Base-by-base conservation (phyloP, 2,888 invertebrate species). In the Ophioninae sp. region DNA sequence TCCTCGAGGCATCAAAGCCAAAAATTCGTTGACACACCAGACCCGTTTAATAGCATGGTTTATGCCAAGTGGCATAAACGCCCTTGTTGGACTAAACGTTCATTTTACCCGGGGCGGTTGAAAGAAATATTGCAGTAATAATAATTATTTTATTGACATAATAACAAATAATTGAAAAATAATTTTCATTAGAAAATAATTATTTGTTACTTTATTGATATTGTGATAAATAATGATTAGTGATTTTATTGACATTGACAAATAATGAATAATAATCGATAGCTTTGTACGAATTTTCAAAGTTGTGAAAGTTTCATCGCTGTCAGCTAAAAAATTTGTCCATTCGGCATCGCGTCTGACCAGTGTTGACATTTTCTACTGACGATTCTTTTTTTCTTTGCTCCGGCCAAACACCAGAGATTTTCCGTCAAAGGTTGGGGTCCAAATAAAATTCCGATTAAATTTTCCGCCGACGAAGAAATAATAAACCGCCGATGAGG, bases 1-100 rank as follows among this genome's bases (percentile, higher is more conserved):
- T 76, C 77, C 62, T 75, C 23, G 61, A 50, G 61, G 62, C 68
- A 70, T 70, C 78, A 79, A 79, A 81, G 84, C 83, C 83, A 83
- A 85, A 81, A 69, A 70, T 78, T 77, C 78, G 44, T 61, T 21
- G 67, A 37, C 68, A 85, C 84, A 76, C 81, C 83, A 83, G 81
- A 65, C 69, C 23, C 68, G 79, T 81, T 81, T 81, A 78, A 85
- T 79, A 77, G 50, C 78, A 59, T 44, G 37, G 59, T 20, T 72
- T 76, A 57, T 84, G 83, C 84, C 83, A 83, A 85, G 78, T 72
- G 68, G 80, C 69, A 41, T 61, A 50, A 81, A 77, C 73, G 83
- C 74, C 78, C 83, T 81, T 61, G 61, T 81, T 75, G 37, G 74
- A 79, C 59, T 21, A 68, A 67, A 23, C 23, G 41, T 20, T 62